Evolutionary conservation across 2,797 vertebrate genomes (phyloP), one percentile per base, ranked within the genome.

Genomic region (Poeciliopsis turneri): DNA sequence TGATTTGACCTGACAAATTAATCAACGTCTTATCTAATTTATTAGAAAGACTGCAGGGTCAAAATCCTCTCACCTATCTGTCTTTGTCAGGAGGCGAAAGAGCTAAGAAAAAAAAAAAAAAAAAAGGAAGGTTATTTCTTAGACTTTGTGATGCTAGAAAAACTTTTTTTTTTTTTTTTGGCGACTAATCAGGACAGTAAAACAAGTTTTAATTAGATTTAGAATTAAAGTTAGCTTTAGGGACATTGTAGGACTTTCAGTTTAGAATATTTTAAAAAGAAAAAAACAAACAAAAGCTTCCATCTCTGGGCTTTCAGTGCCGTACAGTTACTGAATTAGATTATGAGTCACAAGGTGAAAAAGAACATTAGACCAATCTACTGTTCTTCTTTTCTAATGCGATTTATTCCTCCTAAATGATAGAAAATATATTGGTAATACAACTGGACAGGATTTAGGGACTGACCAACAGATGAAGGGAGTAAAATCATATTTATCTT

Each of bases 21-120:
- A 92, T 92, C 89, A 92, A 87, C 77, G 86, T 92, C 89, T 84
- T 47, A 88, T 87, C 80, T 90, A 87, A 92, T 92, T 90, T 90
- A 90, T 90, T 87, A 90, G 89, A 85, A 85, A 86, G 86, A 91
- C 85, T 82, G 75, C 80, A 41, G 88, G 89, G 90, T 92, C 81
- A 87, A 74, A 85, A 71, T 71, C 80, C 41, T 81, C 81, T 82
- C 70, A 86, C 55, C 79, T 85, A 90, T 89, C 90, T 79, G 78
- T 93, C 91, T 90, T 86, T 78, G 84, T 86, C 86, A 80, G 74
- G 84, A 82, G 83, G 75, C 77, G 55, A 64, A 78, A 82, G 81
- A 64, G 55, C 33, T n/a, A 25, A 41, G 72, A 77, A 84, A 86
- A 80, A 81, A 82, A 74, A 81, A 82, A 74, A 43, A 45, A 12